Base-by-base conservation (phyloP, 2,113 vertebrate genomes). In the Mobula birostris region DNA sequence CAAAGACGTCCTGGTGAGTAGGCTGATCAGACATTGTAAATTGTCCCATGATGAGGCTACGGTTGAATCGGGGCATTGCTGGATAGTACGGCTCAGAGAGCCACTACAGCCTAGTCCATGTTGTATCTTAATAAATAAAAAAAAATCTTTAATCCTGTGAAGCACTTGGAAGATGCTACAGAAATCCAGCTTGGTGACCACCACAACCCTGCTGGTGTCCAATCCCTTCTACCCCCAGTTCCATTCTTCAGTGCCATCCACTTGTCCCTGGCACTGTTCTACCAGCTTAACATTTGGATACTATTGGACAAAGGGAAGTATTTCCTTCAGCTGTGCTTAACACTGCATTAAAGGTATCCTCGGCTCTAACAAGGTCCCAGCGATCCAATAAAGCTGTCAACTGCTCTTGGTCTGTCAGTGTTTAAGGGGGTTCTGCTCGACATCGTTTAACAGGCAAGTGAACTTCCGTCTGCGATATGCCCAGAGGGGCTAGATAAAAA, bases 401-500 rank as follows among this genome's bases (percentile, higher is more conserved):
- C 70, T 74, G 91, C 91, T 93, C 68, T 6, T 5, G 21, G 70
- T 76, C 36, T 48, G 32, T 93, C 91, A 48, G 68, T 40, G 21
- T 76, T 74, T 74, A 93, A 93, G 72, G 40, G 70, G 40, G n/a
- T 93, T 56, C 91, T 93, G 91, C 32, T 93, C 91, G 72, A 40
- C 66, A 74, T 93, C 68, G 40, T 72, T 74, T 93, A 72, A 72
- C 91, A 74, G 68, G 91, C 91, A 72, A 93, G 70, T 76, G 68
- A 93, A 93, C 70, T 93, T 93, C 90, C 66, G 68, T 74, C 32
- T 70, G 36, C 27, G 32, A 72, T 36, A 2, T n/a, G 32, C 90
- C 68, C 91, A 48, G 72, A 74, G 70, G 72, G 91, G 40, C 36
- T 48, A 14, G 70, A 93, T 93, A 93, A 74, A 40, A 93, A 93